Conservation (phyloP, 1,140 invertebrate species). For the Belonocnema kinseyi region DNA sequence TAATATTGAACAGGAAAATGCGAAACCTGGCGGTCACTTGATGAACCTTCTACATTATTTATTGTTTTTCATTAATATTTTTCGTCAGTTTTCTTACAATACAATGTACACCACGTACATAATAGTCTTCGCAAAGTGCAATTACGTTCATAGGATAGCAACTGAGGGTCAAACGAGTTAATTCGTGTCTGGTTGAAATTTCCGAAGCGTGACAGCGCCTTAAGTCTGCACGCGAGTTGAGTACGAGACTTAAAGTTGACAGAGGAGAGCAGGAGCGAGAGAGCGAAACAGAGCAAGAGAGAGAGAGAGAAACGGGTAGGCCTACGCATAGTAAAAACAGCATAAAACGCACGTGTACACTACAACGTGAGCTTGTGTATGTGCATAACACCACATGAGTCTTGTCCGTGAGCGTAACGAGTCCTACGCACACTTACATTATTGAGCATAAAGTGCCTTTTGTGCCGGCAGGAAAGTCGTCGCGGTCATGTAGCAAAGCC, state of each 20-base stretch:
- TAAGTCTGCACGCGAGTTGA: slow-evolving; percentile 30
- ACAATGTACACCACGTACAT: slow-evolving; percentile 11
- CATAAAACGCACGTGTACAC: slow-evolving; percentile 25
- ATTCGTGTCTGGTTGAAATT: slow-evolving; percentile 30
- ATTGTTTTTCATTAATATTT: slow-evolving; percentile 15
- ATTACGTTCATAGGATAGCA: slow-evolving; percentile 27
- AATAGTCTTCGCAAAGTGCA: slow-evolving; percentile 20
- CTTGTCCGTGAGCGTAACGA: not conserved
- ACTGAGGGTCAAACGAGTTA: slow-evolving; percentile 30
- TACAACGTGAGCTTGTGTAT: not conserved
- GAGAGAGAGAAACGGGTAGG: slow-evolving; percentile 43
- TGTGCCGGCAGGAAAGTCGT: slow-evolving; percentile 25
- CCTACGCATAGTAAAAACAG: slow-evolving; percentile 50
- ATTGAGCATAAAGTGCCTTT: slow-evolving; percentile 24
- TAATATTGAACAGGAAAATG: too few relatives aligned
- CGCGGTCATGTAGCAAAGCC: slow-evolving; percentile 31
- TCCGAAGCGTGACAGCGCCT: slow-evolving; percentile 27
- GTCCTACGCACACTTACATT: not conserved
- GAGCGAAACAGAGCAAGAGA: slow-evolving; percentile 36
- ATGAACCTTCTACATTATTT: slow-evolving; percentile 1
- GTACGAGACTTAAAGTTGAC: slow-evolving; percentile 25
- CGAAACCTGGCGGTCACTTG: too few relatives aligned
- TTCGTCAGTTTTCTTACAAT: slow-evolving; percentile 31
- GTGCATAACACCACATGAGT: not conserved
- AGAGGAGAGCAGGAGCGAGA: not conserved